phyloP scores from a whole-genome alignment of 1,140 invertebrate species.

The Chrysoperla carnea region DNA sequence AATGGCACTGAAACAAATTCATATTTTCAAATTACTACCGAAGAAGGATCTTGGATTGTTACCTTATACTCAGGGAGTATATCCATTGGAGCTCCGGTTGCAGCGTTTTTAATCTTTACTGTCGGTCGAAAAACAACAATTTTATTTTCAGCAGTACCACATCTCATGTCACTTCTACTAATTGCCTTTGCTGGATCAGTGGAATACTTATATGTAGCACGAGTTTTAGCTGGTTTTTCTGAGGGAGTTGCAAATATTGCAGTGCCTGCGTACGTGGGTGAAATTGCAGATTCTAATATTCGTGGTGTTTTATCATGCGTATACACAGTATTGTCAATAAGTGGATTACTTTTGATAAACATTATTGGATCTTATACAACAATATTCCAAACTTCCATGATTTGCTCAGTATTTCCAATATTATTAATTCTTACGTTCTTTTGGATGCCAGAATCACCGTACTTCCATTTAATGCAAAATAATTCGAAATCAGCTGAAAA shows the following conservation, averaged over 20 bases:
- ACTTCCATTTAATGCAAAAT: constrained; percentile 10
- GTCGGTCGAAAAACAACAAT: constrained; percentile 7
- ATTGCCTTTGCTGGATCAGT: neutral
- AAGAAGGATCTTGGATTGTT: neutral
- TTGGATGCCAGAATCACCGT: constrained; percentile 28
- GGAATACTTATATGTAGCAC: constrained; percentile 15
- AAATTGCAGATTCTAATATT: neutral
- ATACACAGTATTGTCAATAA: constrained; percentile 23
- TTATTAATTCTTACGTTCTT: constrained; percentile 18
- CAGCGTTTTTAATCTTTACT: neutral
- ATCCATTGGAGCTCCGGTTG: neutral
- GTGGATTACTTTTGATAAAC: constrained; percentile 23
- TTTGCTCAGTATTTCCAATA: constrained; percentile 24
- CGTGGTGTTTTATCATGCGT: constrained; percentile 9
- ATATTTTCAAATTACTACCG: neutral
- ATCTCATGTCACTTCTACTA: neutral
- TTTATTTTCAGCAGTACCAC: neutral
- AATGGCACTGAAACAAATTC: neutral
- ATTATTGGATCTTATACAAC: constrained; percentile 26
- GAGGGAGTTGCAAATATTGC: neutral
- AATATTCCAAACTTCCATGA: constrained; percentile 24
- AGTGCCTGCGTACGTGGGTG: neutral
- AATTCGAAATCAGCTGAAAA: constrained; percentile 6
- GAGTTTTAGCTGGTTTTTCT: neutral
- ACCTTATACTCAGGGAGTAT: neutral